Evolutionary conservation across 2,113 vertebrate genomes (phyloP), one percentile per base, ranked within the genome.

Genomic region (Pipra filicauda): DNA sequence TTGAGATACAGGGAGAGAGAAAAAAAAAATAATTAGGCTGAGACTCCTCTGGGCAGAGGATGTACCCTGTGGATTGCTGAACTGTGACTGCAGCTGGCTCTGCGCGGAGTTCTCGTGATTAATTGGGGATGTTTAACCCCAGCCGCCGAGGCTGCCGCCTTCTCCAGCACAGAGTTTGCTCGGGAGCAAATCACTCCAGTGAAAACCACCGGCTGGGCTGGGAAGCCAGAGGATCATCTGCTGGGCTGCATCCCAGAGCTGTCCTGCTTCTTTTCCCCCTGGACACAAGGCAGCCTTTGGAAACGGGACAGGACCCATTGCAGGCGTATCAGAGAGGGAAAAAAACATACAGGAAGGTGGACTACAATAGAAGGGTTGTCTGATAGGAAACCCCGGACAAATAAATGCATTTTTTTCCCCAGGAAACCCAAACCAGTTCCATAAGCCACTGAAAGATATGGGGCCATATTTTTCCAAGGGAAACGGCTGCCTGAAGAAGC

Each of bases 381-480:
- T 84, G 86, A 78, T 93, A 95, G 96, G 96, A 96, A 96, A 78
- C 78, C 48, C 55, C 1, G 0, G 77, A 82, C 84, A 96, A 96
- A 93, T 94, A 89, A 91, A 91, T 79, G 91, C 49, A 2, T 84
- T 93, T 95, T 95, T 97, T 97, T 91, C 54, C 73, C 81, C 95
- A 93, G 93, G 95, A 96, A 97, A 76, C 74, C 28, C 51, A 93
- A 87, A 43, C 41, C 51, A 54, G 55, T 69, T 82, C 58, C 78
- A 72, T 92, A 82, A 76, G 81, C 22, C 31, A 22, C 37, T 88
- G 87, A 79, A 94, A 95, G 89, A 62, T 75, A 11, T 17, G 37
- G 33, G 84, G 70, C 69, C 87, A 69, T 52, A 6, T 83, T 94
- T 96, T 94, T 96, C 95, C 92, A 65, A 77, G 95, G 93, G 93